Conservation (phyloP, 2,113 vertebrate species). For the Helogale parvula region DNA sequence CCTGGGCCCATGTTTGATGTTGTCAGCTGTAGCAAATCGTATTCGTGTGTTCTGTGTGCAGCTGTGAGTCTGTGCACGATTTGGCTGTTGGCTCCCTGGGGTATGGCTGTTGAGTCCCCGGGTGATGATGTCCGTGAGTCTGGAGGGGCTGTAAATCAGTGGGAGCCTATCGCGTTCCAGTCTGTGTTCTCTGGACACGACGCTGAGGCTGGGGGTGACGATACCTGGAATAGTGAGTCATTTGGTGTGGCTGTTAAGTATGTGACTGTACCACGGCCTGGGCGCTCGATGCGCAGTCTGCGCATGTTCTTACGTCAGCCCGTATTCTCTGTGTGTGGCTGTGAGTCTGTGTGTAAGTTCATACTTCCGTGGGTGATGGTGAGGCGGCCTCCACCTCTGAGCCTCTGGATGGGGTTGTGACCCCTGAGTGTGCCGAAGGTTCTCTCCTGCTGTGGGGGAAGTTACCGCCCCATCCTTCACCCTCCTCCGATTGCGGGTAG, state of each 20-base stretch:
- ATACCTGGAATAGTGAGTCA: background rate
- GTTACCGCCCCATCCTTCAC: constrained; percentile 1
- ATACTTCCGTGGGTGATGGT: background rate
- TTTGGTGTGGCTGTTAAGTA: background rate
- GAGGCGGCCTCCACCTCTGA: background rate
- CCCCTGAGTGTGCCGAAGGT: background rate
- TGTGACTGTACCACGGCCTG: background rate
- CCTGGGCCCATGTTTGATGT: background rate
- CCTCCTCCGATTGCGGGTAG: background rate
- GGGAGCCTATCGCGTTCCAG: background rate
- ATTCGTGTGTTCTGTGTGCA: background rate
- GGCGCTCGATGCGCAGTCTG: background rate
- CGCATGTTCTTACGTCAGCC: background rate
- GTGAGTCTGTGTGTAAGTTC: background rate
- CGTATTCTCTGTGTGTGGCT: background rate
- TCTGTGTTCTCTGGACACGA: background rate
- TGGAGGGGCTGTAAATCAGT: background rate
- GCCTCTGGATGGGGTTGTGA: background rate
- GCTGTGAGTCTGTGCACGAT: background rate
- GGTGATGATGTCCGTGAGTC: background rate
- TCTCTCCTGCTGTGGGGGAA: constrained; percentile 53
- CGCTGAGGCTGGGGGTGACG: background rate
- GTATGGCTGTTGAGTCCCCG: background rate
- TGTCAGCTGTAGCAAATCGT: background rate
- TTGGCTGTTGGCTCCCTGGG: background rate